Base-by-base conservation (phyloP, 2,888 invertebrate species). In the Atrina japonica region DNA sequence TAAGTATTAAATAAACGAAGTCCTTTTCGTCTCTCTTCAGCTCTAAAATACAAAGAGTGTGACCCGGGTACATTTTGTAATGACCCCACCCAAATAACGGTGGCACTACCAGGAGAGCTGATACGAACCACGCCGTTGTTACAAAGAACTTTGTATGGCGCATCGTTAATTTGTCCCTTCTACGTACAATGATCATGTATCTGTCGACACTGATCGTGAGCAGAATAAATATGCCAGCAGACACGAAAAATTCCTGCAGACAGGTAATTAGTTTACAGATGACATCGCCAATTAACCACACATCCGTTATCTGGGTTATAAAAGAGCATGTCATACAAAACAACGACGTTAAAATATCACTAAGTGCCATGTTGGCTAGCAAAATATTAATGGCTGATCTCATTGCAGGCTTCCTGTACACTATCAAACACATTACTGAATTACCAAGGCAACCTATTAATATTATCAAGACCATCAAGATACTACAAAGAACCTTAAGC, bases 371-470 rank as follows among this genome's bases (percentile, higher is more conserved):
- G 64, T 83, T 84, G 11, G 88, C 84, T 29, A 89, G 74, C 6
- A 88, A 74, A 7, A 88, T 66, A 69, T 89, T 89, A 66, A 88
- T 88, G 47, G 86, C 84, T 0, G 88, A 88, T 11, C 87, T 74
- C 89, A 89, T 88, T 30, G 84, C 76, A 0, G 84, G 79, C 69
- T 87, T 86, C 25, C 83, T 80, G 60, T 82, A 83, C 16, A 88
- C 86, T 23, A 88, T 77, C 21, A 84, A 63, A 63, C 87, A 87
- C 14, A 86, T 79, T n/a, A 87, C 53, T 9, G 71, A 60, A 70
- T 89, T 89, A 11, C 88, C 88, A 11, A 70, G 25, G 9, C 78
- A 41, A 29, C 81, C 75, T 16, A 81, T 53, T 6, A 74, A 41
- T 14, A 79, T 73, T 29, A 76, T 61, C 3, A 79, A 43, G 11